Evolutionary conservation across 2,113 vertebrate genomes (phyloP).

Genomic region (Ciconia stormi): DNA sequence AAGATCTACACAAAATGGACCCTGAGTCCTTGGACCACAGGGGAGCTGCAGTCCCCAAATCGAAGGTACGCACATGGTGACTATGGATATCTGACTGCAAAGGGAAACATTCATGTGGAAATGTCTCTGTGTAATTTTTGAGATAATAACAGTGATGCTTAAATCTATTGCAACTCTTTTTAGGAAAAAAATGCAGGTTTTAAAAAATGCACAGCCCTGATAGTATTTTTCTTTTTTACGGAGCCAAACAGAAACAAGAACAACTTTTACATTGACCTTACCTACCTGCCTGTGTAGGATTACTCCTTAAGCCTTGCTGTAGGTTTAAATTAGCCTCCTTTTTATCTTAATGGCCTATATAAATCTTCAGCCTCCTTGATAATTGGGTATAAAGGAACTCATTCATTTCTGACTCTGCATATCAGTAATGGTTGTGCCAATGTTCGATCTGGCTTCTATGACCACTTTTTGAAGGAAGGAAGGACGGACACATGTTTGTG

Average conservation of each 20-base stretch:
- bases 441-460: not conserved
- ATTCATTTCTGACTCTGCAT: not conserved
- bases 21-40: not conserved
- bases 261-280: not conserved
- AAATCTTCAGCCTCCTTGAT: not conserved
- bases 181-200: not conserved
- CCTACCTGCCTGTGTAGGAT: not conserved
- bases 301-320: not conserved
- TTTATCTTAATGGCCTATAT: not conserved
- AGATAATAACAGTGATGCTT: not conserved
- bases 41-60: not conserved
- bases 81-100: not conserved
- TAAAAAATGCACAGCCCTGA: not conserved
- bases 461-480: not conserved
- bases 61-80: rapidly evolving
- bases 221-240: not conserved
- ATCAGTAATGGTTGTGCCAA: not conserved
- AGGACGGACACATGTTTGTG: rapidly evolving
- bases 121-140: not conserved
- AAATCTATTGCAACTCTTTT: not conserved
- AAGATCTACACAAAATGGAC: not conserved
- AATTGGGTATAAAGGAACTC: not conserved
- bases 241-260: not conserved
- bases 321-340: not conserved
- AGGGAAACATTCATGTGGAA: not conserved